Evolutionary conservation across 2,797 vertebrate species (phyloP).

Genomic region (Silurus aristotelis): DNA sequence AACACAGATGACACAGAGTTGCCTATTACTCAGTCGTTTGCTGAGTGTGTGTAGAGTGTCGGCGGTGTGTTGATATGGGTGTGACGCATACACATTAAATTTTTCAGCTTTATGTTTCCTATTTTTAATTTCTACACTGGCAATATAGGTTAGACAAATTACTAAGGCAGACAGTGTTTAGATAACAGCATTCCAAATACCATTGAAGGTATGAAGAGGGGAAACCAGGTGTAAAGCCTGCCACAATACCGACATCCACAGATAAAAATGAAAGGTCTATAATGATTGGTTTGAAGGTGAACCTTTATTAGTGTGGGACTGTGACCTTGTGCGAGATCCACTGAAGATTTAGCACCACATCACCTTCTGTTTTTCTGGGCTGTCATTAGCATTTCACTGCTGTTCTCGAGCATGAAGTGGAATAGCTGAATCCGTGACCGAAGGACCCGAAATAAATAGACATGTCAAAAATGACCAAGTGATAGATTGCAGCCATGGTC

Average conservation of each 20-base stretch:
- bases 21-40: constrained; percentile 46
- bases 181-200: constrained; percentile 11
- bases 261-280: constrained; percentile 73
- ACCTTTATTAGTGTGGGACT: constrained; percentile 67
- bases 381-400: constrained; percentile 47
- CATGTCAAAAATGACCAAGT: neutral
- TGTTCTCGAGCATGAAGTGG: constrained; percentile 11
- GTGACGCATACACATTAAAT: neutral
- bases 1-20: constrained; percentile 55
- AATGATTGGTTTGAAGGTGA: constrained; percentile 71
- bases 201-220: constrained; percentile 38
- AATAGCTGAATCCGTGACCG: neutral
- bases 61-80: constrained; percentile 4
- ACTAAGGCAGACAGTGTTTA: neutral
- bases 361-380: constrained; percentile 61
- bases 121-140: neutral
- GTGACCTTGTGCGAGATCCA: constrained; percentile 57
- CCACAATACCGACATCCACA: constrained; percentile 60
- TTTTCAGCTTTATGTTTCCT: neutral
- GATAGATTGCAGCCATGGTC: neutral
- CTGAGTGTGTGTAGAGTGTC: constrained; percentile 14
- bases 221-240: constrained; percentile 74
- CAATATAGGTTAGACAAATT: neutral
- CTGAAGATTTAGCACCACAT: constrained; percentile 68
- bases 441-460: neutral